A percentile compares a stretch with the other conserved stretches of the same genome.
Conservation (phyloP, 2,888 invertebrate genomes). For the Morpho achilles region DNA sequence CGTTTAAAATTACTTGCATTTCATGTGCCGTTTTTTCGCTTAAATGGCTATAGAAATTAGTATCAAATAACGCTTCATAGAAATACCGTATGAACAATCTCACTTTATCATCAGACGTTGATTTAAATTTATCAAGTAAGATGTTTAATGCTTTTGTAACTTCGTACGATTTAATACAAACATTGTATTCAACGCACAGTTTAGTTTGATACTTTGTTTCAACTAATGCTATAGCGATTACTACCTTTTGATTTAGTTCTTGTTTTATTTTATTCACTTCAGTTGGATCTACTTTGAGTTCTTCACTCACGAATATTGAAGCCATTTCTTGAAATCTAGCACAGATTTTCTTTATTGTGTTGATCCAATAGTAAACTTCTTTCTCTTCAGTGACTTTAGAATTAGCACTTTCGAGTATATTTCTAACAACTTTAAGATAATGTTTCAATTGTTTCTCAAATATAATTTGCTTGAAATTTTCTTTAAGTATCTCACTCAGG, state of each 20-base stretch:
- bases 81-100: constrained; percentile 38
- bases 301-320: constrained; percentile 33
- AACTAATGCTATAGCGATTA: constrained; percentile 40
- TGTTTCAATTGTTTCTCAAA: constrained; percentile 32
- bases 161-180: constrained; percentile 44
- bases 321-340: constrained; percentile 46
- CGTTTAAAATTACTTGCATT: constrained; percentile 51
- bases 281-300: constrained; percentile 32
- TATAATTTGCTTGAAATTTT: constrained; percentile 18
- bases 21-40: constrained; percentile 41
- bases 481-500: constrained; percentile 28
- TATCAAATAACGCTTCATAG: constrained; percentile 35
- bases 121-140: constrained; percentile 38
- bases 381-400: constrained; percentile 34
- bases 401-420: constrained; percentile 37
- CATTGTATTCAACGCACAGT: constrained; percentile 42
- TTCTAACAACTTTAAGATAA: constrained; percentile 37
- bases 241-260: constrained; percentile 27
- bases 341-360: constrained; percentile 50
- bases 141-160: constrained; percentile 42
- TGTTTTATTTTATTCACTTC: constrained; percentile 30
- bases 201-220: constrained; percentile 46
- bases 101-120: constrained; percentile 35
- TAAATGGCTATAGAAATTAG: constrained; percentile 42
- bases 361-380: constrained; percentile 41